These are phyloP conservation scores for Myodes glareolus DNA, from an alignment of 2,113 vertebrate species.

Conservation along the genomic window DNA sequence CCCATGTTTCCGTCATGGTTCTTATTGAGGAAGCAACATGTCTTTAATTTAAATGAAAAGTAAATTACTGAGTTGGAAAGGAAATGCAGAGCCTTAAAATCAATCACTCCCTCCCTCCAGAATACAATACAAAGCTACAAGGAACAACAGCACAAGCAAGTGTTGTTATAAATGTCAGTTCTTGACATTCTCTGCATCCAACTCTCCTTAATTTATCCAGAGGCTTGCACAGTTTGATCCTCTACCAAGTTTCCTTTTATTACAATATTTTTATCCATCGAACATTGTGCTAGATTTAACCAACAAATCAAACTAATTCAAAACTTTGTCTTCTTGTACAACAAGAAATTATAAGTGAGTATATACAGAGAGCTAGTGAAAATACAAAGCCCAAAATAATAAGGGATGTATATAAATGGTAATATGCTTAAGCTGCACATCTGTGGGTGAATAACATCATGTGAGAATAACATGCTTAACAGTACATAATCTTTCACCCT, in stretches of 20 bases:
- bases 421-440: background rate
- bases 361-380: background rate
- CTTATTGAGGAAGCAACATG: conserved; percentile 9
- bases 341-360: background rate
- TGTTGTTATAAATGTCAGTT: background rate
- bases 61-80: conserved; percentile 33
- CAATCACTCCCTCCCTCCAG: background rate
- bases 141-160: background rate
- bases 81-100: conserved; percentile 30
- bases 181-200: background rate
- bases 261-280: background rate
- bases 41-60: conserved; percentile 72
- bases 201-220: background rate
- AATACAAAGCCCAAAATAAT: background rate
- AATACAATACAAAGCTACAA: background rate
- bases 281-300: background rate
- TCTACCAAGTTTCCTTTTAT: background rate
- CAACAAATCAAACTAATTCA: background rate
- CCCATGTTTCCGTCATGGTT: background rate
- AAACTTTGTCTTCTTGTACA: background rate
- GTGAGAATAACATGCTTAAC: background rate
- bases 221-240: background rate
- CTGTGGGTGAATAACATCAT: background rate
- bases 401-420: background rate
- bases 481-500: background rate